Conservation (phyloP, 2,797 vertebrate genomes). For the Sus cebifrons region DNA sequence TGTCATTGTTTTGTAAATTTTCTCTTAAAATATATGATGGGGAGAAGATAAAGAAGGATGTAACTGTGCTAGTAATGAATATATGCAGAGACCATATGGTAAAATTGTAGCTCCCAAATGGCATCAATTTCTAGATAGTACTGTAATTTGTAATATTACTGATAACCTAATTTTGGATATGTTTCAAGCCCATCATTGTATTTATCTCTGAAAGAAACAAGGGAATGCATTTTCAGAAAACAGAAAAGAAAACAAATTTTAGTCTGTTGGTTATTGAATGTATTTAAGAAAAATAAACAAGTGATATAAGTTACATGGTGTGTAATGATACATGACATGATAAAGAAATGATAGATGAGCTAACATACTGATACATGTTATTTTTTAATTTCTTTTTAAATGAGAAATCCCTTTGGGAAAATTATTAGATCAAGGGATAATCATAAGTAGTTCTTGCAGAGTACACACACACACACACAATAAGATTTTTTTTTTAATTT, state of each 20-base stretch:
- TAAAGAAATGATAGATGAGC: neutral
- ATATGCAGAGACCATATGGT: conserved; percentile 73
- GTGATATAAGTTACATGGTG: conserved; percentile 6
- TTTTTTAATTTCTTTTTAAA: conserved; percentile 53
- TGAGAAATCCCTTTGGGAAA: conserved; percentile 5
- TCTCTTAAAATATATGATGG: conserved; percentile 75
- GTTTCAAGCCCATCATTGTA: conserved; percentile 73
- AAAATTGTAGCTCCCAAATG: conserved; percentile 75
- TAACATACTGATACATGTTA: neutral
- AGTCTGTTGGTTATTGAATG: conserved; percentile 12
- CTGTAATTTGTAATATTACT: conserved; percentile 76
- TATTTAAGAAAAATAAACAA: conserved; percentile 67
- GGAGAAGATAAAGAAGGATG: conserved; percentile 61
- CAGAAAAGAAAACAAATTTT: neutral
- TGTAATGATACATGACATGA: neutral
- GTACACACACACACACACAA: neutral
- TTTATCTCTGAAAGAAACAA: conserved; percentile 63
- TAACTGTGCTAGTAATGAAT: conserved; percentile 77
- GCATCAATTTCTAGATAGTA: conserved; percentile 68
- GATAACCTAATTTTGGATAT: conserved; percentile 71
- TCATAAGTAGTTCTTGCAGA: conserved; percentile 2
- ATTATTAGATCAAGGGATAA: conserved; percentile 28
- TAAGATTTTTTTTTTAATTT: neutral
- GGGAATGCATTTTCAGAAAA: neutral
- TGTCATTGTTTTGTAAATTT: conserved; percentile 76